Conservation (phyloP, 2,888 invertebrate genomes). For the Chironomus riparius region DNA sequence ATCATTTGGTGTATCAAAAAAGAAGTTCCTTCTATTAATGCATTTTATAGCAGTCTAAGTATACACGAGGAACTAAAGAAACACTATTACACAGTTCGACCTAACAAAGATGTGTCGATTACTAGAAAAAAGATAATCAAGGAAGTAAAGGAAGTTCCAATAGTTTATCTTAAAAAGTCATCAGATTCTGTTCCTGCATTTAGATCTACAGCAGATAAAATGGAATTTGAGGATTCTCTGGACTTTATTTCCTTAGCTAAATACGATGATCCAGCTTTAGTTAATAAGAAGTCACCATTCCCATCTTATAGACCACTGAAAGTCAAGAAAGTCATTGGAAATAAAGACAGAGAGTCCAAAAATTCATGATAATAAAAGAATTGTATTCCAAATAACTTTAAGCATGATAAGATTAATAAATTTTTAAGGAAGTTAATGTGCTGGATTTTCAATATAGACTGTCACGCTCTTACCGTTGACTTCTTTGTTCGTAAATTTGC, state of each 20-base stretch:
- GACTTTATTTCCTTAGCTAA: background rate
- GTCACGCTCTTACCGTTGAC: constrained; percentile 48
- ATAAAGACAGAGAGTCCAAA: background rate
- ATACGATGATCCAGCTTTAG: background rate
- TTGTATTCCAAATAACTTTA: background rate
- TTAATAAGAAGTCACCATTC: background rate
- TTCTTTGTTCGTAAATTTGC: constrained; percentile 55
- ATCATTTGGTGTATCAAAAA: background rate
- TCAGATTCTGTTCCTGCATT: background rate
- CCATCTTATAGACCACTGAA: constrained; percentile 8
- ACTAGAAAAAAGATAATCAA: background rate
- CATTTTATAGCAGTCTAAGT: background rate
- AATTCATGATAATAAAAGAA: background rate
- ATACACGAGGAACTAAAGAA: background rate
- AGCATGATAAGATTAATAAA: background rate
- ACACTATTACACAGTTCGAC: background rate
- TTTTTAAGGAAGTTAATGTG: background rate
- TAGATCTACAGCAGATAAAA: background rate
- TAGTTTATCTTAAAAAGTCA: background rate
- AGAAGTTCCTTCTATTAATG: background rate
- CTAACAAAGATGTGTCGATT: background rate
- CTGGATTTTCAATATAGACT: constrained; percentile 60
- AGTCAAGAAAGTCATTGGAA: background rate
- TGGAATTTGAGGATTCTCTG: background rate
- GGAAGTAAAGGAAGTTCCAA: background rate